Evolutionary conservation across 2,888 invertebrate species (phyloP).

Genomic region (Limnephilus marmoratus): DNA sequence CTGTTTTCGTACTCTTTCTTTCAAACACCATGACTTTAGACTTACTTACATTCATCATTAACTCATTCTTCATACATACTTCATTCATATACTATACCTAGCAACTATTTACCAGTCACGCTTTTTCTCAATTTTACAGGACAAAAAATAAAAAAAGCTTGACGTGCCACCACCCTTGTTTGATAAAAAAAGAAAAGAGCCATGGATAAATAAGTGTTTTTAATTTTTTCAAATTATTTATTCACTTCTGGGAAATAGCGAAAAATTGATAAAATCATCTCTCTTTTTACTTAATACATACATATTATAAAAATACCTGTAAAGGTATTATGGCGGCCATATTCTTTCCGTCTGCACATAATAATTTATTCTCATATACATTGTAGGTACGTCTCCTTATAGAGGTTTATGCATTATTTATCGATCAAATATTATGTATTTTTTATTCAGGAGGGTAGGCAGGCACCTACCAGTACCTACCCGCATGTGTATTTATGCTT

Average conservation of each 20-base stretch:
- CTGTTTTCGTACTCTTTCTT: no score
- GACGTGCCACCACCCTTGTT: no score
- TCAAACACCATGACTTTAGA: no score
- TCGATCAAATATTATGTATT: not conserved
- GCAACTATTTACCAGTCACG: no score
- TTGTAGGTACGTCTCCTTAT: not conserved
- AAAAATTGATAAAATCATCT: not conserved
- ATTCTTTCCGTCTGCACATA: not conserved
- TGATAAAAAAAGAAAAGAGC: no score
- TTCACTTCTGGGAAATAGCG: not conserved
- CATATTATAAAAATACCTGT: not conserved
- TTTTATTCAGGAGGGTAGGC: not conserved
- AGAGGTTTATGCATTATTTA: not conserved
- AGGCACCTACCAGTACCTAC: not conserved
- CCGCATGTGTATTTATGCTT: not conserved
- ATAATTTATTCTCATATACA: not conserved
- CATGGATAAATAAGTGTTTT: no score
- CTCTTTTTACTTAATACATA: not conserved
- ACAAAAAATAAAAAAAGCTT: no score
- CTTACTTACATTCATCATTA: no score
- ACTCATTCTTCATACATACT: no score
- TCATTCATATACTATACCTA: no score
- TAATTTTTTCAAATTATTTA: no score
- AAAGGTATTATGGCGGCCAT: not conserved
- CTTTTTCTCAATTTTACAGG: no score